Evolutionary conservation across 2,888 invertebrate genomes (phyloP), one percentile per base, ranked within the genome.

Genomic region (Steinernema scapterisci): DNA sequence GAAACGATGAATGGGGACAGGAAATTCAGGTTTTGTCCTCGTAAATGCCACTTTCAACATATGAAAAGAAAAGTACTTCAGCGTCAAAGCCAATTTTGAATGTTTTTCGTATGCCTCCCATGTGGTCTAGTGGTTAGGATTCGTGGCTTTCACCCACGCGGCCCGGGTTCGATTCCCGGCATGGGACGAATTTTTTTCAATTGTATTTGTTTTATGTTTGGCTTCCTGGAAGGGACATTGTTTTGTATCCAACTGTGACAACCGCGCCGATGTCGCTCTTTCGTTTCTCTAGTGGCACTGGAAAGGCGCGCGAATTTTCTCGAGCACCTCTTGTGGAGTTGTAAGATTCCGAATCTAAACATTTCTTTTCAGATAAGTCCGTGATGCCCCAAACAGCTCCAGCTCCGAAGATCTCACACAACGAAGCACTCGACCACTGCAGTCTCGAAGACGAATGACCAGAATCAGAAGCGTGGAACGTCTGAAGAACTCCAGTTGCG

Each of bases 141-240:
- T 77, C 74, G 77, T 72, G 77, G 77, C 76, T 77, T 77, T 77
- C 77, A 77, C 77, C 77, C 77, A 72, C 77, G 74, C 78, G 78
- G 78, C 78, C 78, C 78, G 78, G 78, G 78, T 78, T 80, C 78
- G 78, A 78, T 80, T 78, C 78, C 78, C 78, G 78, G 78, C 79
- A 77, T 74, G 78, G 78, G 78, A 78, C 80, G 38, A 45, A 13
- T 48, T 48, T 48, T 48, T 48, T 48, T 9, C 5, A 9, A 38
- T 38, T 38, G 5, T 38, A 38, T 6, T 38, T 38, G 38, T 38
- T 38, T 38, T 3, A 38, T 38, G 38, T 38, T 38, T 38, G 9
- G 9, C 9, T 9, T 3, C 38, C 5, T 9, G 38, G 9, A 9
- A 38, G 9, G 9, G 38, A 3, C 3, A 38, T 38, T 38, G 38